These are phyloP conservation scores for Lindbergichthys nudifrons DNA, from an alignment of 2,797 vertebrate genomes.

Conservation along the genomic window DNA sequence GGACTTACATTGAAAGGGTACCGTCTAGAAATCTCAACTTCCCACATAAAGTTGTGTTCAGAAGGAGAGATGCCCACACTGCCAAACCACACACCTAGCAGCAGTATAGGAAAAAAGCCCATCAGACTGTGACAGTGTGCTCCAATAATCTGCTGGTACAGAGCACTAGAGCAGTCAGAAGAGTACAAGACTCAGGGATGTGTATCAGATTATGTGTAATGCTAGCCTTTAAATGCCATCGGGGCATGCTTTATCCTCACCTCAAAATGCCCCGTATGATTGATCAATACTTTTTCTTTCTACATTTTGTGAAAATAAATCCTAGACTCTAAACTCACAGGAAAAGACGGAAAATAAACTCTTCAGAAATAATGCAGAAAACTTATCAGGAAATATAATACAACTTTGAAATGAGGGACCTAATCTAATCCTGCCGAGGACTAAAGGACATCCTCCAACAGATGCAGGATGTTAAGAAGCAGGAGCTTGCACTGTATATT, in stretches of 20 bases:
- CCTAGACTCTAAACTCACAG: background rate
- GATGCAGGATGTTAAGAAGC: constrained; percentile 10
- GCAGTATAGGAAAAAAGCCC: constrained; percentile 4
- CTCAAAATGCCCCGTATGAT: background rate
- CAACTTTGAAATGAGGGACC: constrained; percentile 5
- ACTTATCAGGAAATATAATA: background rate
- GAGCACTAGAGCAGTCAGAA: constrained; percentile 10
- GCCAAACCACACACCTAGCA: background rate
- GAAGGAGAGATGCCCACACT: background rate
- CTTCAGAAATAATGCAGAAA: too few relatives aligned
- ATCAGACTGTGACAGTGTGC: constrained; percentile 28
- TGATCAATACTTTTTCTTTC: background rate
- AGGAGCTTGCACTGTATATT: constrained; percentile 35
- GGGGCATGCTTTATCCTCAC: background rate
- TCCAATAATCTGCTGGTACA: constrained; percentile 17
- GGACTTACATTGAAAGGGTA: background rate
- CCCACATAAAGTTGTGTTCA: constrained; percentile 14
- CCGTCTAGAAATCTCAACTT: background rate
- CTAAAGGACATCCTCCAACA: constrained; percentile 13
- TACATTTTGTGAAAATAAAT: background rate
- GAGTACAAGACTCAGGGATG: constrained; percentile 4
- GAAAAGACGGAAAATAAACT: background rate
- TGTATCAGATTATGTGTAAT: constrained; percentile 8
- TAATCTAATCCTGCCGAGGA: background rate
- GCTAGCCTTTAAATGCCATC: constrained; percentile 12